Conservation (phyloP, 2,888 invertebrate species). For the Liodrosophila aerea region DNA sequence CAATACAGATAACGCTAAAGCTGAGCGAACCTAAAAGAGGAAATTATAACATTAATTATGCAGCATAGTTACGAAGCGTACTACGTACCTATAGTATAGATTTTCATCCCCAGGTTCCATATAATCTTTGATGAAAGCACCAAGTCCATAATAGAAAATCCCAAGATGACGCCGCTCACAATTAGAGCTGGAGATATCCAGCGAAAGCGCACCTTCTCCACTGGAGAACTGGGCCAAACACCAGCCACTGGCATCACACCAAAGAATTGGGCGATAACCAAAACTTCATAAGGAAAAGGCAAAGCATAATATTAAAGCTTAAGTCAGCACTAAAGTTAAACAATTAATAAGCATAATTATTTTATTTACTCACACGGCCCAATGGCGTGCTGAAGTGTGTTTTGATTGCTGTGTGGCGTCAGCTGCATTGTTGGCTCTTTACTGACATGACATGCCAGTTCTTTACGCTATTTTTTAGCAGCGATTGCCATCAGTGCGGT, state of each 20-base stretch:
- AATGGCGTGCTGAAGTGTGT: constrained; percentile 83
- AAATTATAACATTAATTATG: background rate
- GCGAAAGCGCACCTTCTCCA: constrained; percentile 67
- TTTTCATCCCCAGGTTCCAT: constrained; percentile 72
- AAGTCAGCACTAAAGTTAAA: constrained; percentile 3
- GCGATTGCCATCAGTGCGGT: constrained; percentile 27
- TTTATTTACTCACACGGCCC: constrained; percentile 80
- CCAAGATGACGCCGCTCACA: constrained; percentile 53
- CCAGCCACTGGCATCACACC: constrained; percentile 84
- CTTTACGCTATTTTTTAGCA: background rate
- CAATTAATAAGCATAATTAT: constrained; percentile 1
- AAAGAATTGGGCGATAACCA: constrained; percentile 83
- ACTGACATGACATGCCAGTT: constrained; percentile 14
- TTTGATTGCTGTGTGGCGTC: constrained; percentile 35
- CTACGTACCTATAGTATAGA: constrained; percentile 76
- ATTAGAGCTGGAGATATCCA: constrained; percentile 70
- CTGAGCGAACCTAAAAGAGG: constrained; percentile 68
- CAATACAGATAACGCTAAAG: constrained; percentile 76
- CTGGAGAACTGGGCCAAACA: constrained; percentile 80
- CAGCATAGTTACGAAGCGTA: too few species aligned
- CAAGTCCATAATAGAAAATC: constrained; percentile 63
- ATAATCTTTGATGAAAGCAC: constrained; percentile 63
- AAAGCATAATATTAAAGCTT: too few species aligned
- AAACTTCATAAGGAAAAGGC: constrained; percentile 67
- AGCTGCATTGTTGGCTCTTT: constrained; percentile 50